phyloP scores from a whole-genome alignment of 2,888 invertebrate species.

The Laothoe populi region DNA sequence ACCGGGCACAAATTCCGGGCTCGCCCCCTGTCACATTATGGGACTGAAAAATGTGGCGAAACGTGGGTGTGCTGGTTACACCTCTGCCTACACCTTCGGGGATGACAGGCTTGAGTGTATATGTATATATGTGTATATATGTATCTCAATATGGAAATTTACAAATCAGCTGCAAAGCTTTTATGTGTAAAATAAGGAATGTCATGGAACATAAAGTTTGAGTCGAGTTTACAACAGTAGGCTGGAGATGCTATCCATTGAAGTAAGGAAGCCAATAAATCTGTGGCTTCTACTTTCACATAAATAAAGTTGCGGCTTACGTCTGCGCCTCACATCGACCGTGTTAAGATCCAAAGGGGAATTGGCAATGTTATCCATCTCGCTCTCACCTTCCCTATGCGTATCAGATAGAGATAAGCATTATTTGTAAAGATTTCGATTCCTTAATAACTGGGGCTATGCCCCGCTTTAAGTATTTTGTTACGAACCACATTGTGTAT shows the following conservation, averaged over 20 bases:
- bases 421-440: slow-evolving; percentile 59
- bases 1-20: no score
- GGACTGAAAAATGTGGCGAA: no score
- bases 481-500: slow-evolving; percentile 37
- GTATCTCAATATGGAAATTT: background rate
- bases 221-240: slow-evolving; percentile 57
- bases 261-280: slow-evolving; percentile 74
- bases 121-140: no score
- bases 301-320: slow-evolving; percentile 64
- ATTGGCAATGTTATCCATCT: slow-evolving; percentile 49
- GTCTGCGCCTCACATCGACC: slow-evolving; percentile 57
- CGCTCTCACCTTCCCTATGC: slow-evolving; percentile 51
- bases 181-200: slow-evolving; percentile 6
- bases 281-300: slow-evolving; percentile 64
- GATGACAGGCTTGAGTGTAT: no score
- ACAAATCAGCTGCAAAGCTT: background rate
- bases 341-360: slow-evolving; percentile 64
- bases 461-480: slow-evolving; percentile 47
- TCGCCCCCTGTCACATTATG: no score
- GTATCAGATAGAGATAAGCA: slow-evolving; percentile 57
- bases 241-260: slow-evolving; percentile 60
- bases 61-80: no score
- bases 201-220: slow-evolving; percentile 32
- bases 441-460: slow-evolving; percentile 54
- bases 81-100: no score